A percentile compares a stretch with the other conserved stretches of the same genome.
These are phyloP conservation scores for Ancistrus triradiatus DNA, from an alignment of 2,113 vertebrate species.

Conservation along the genomic window DNA sequence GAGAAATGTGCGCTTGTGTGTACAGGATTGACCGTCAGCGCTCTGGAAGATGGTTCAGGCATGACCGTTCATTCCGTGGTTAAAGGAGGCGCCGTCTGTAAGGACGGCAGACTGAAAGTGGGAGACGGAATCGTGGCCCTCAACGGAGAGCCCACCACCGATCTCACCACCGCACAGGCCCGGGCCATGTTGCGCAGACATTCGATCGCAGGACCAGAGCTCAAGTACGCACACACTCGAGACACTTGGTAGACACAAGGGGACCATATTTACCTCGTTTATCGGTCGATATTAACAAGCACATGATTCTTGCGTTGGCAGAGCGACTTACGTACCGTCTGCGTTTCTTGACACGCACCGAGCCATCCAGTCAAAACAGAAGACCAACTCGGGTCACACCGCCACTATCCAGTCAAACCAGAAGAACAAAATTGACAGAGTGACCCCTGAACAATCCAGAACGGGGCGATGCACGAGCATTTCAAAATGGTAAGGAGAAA, in stretches of 20 bases:
- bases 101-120: slow-evolving; percentile 84
- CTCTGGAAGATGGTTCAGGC: slow-evolving; percentile 87
- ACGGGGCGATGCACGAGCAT: too few species aligned
- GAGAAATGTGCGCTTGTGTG: slow-evolving; percentile 57
- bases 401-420: too few species aligned
- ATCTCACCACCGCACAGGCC: slow-evolving; percentile 82
- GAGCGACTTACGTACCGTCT: slow-evolving; percentile 43
- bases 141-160: slow-evolving; percentile 82
- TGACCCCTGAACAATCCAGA: too few species aligned
- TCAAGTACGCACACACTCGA: slow-evolving; percentile 71
- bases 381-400: too few species aligned
- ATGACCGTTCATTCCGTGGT: slow-evolving; percentile 90
- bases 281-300: background rate
- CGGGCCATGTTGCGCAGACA: slow-evolving; percentile 89
- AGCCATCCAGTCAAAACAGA: slow-evolving; percentile 18
- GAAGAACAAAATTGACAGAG: too few species aligned
- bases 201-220: slow-evolving; percentile 86
- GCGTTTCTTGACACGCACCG: slow-evolving; percentile 37
- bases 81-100: slow-evolving; percentile 86
- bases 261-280: background rate
- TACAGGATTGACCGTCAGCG: slow-evolving; percentile 92
- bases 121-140: slow-evolving; percentile 89
- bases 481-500: too few species aligned
- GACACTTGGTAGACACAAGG: background rate
- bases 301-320: background rate